A percentile compares a stretch with the other conserved stretches of the same genome.
Conservation (phyloP, 2,888 invertebrate genomes). For the Siphonodentalium dalli region DNA sequence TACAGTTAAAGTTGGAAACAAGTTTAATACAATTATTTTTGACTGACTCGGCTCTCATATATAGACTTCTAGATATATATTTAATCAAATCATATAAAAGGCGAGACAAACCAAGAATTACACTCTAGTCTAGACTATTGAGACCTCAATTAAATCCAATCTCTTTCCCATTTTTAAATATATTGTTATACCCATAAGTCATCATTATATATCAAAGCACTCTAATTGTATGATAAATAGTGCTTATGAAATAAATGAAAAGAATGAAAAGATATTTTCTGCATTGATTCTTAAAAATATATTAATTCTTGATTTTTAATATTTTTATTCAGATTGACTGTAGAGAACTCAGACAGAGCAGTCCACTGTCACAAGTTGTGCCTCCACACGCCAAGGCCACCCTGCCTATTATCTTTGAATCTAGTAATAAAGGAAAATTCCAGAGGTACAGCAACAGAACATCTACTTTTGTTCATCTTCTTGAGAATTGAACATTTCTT, state of each 20-base stretch:
- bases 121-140: too few relatives aligned
- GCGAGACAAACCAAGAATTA: too few relatives aligned
- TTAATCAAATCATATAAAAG: too few relatives aligned
- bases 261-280: not conserved
- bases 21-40: too few relatives aligned
- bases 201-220: not conserved
- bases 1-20: too few relatives aligned
- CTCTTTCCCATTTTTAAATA: too few relatives aligned
- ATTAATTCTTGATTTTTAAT: not conserved
- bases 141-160: too few relatives aligned
- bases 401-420: constrained; percentile 64
- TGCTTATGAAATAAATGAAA: not conserved
- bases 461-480: too few relatives aligned
- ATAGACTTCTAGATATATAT: too few relatives aligned
- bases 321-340: constrained; percentile 58
- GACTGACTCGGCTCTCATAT: too few relatives aligned
- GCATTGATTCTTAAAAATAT: not conserved
- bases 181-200: too few relatives aligned
- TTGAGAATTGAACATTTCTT: too few relatives aligned
- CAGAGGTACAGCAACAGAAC: constrained; percentile 63
- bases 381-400: constrained; percentile 61
- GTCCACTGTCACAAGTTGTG: constrained; percentile 63
- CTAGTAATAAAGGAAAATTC: constrained; percentile 58
- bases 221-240: not conserved
- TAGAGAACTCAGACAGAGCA: constrained; percentile 62